These are phyloP conservation scores for Simalia tracyae DNA, from an alignment of 2,797 vertebrate genomes.

Conservation along the genomic window DNA sequence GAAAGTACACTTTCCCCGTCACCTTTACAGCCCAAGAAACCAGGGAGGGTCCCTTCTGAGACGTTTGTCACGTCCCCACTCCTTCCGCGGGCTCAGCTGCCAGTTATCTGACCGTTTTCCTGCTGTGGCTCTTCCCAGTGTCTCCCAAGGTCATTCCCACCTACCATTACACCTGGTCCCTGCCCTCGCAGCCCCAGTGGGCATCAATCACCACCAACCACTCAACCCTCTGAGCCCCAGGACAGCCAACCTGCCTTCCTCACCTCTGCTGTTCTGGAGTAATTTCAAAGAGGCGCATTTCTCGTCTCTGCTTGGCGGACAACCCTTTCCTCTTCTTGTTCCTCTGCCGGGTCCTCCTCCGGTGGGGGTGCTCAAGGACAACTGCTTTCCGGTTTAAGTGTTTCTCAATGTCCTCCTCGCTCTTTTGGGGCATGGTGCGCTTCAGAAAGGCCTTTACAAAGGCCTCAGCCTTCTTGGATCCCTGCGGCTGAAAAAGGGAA, in stretches of 20 bases:
- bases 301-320: conserved; percentile 82
- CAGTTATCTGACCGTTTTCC: not conserved
- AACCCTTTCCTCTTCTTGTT: conserved; percentile 80
- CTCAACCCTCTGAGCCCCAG: not conserved
- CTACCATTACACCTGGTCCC: not conserved
- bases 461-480: conserved; percentile 61
- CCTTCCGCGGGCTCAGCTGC: not conserved
- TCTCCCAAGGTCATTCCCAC: not conserved
- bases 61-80: not conserved
- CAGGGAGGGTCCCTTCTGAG: not conserved
- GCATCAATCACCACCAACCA: not conserved
- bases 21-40: no score
- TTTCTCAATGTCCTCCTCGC: conserved; percentile 51
- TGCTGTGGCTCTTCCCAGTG: not conserved
- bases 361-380: conserved; percentile 73
- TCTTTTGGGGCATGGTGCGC: conserved; percentile 70
- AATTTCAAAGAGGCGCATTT: conserved; percentile 85
- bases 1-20: no score
- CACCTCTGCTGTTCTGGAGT: conserved; percentile 87
- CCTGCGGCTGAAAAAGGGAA: conserved; percentile 63
- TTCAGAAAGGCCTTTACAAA: conserved; percentile 83
- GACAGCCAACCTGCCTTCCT: not conserved
- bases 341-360: conserved; percentile 67
- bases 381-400: conserved; percentile 81
- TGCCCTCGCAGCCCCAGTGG: not conserved